A percentile compares a stretch with the other conserved stretches of the same genome.
Evolutionary conservation across 1,140 invertebrate species (phyloP).

Genomic region (Copidosoma floridanum): DNA sequence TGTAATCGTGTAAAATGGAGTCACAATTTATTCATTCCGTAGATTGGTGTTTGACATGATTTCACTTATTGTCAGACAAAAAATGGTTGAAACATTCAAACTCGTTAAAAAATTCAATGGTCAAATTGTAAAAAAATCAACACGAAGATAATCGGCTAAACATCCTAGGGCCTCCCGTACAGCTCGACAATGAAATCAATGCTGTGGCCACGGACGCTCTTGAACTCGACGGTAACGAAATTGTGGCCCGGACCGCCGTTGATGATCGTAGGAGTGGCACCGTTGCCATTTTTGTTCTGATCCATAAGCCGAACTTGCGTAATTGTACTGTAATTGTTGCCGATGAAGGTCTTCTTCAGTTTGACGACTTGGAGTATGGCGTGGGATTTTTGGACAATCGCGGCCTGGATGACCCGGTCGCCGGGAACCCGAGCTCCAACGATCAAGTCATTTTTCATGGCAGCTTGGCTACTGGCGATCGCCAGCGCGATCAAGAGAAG

Average conservation of each 20-base stretch:
- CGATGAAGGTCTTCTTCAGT: conserved; percentile 33
- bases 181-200: conserved; percentile 57
- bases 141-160: too few species aligned
- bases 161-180: too few species aligned
- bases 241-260: conserved; percentile 49
- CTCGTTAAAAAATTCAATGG: too few species aligned
- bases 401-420: too few species aligned
- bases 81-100: too few species aligned
- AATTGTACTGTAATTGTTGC: conserved; percentile 39
- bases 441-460: conserved; percentile 32
- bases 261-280: conserved; percentile 52
- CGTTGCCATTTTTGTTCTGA: conserved; percentile 55
- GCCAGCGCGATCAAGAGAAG: not conserved
- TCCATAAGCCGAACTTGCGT: conserved; percentile 57
- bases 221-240: conserved; percentile 54
- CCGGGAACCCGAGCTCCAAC: conserved; percentile 22
- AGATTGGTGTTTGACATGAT: too few species aligned
- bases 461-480: not conserved
- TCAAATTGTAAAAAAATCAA: too few species aligned
- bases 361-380: conserved; percentile 36
- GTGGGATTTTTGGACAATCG: conserved; percentile 35
- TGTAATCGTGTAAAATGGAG: too few species aligned
- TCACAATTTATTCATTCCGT: too few species aligned
- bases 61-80: too few species aligned
- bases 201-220: conserved; percentile 55